Percentiles rank a stretch among this genome's conserved stretches.
Evolutionary conservation across 2,888 invertebrate genomes (phyloP).

Genomic region (Andrena camellia): DNA sequence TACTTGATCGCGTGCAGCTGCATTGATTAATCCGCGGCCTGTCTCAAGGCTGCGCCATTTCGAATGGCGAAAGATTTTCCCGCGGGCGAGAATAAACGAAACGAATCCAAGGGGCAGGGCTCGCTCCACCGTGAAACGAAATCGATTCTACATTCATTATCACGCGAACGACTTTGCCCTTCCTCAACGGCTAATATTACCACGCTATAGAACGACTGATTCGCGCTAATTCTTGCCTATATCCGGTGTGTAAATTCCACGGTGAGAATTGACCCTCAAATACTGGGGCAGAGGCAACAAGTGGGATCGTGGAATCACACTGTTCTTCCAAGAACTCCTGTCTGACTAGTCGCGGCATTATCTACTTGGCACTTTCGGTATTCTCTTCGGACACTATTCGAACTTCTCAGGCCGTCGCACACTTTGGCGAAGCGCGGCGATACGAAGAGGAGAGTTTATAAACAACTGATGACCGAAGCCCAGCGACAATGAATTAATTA

Average conservation of each 20-base stretch:
- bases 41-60: constrained; percentile 3
- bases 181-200: background rate
- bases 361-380: background rate
- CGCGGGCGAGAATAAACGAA: constrained; percentile 5
- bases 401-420: background rate
- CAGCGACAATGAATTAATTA: too few relatives aligned
- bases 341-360: background rate
- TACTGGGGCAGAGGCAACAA: background rate
- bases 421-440: too few relatives aligned
- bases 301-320: background rate
- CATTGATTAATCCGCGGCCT: constrained; percentile 26
- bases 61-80: constrained; percentile 6
- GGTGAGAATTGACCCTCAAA: too few relatives aligned
- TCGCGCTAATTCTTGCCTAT: background rate
- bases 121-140: background rate
- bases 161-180: constrained; percentile 14
- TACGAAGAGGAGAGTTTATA: too few relatives aligned
- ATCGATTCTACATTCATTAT: constrained; percentile 14
- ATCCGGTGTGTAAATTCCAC: too few relatives aligned
- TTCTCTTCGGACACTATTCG: background rate
- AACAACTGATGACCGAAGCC: too few relatives aligned
- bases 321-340: background rate
- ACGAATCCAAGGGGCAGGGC: background rate
- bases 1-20: constrained; percentile 58
- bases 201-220: background rate